These are phyloP conservation scores for Channa maculata DNA, from an alignment of 2,113 vertebrate species.

Conservation along the genomic window DNA sequence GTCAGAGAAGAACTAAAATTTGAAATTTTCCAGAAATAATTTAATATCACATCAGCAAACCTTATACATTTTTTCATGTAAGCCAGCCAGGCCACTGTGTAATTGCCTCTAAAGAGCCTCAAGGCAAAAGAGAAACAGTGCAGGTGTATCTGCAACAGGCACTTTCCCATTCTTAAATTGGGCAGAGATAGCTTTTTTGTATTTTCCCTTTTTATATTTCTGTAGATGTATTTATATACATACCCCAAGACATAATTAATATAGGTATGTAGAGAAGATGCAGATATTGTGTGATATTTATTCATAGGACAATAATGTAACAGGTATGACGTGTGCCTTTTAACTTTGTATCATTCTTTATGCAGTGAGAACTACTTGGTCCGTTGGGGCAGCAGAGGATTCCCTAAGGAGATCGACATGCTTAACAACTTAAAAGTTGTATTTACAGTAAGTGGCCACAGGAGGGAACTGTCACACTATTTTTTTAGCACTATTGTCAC, in stretches of 20 bases:
- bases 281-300: background rate
- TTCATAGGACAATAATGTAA: background rate
- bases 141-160: background rate
- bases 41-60: background rate
- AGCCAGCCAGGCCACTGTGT: background rate
- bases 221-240: background rate
- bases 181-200: background rate
- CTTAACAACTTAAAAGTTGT: constrained; percentile 98
- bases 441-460: constrained; percentile 92
- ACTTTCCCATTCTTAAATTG: background rate
- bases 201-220: background rate
- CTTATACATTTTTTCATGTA: too few relatives aligned
- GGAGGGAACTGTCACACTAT: constrained; percentile 50
- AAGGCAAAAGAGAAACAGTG: background rate
- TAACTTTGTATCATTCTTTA: background rate
- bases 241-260: background rate
- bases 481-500: background rate
- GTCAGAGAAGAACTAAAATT: constrained; percentile 2
- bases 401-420: constrained; percentile 97
- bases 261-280: too few relatives aligned
- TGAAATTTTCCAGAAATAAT: background rate
- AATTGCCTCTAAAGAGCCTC: background rate
- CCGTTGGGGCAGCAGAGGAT: constrained; percentile 93
- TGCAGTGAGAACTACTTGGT: constrained; percentile 97
- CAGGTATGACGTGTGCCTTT: background rate